Percentiles rank a stretch among this genome's conserved stretches.
These are phyloP conservation scores for Omphaloscelis lunosa DNA, from an alignment of 2,888 invertebrate species.

Conservation along the genomic window DNA sequence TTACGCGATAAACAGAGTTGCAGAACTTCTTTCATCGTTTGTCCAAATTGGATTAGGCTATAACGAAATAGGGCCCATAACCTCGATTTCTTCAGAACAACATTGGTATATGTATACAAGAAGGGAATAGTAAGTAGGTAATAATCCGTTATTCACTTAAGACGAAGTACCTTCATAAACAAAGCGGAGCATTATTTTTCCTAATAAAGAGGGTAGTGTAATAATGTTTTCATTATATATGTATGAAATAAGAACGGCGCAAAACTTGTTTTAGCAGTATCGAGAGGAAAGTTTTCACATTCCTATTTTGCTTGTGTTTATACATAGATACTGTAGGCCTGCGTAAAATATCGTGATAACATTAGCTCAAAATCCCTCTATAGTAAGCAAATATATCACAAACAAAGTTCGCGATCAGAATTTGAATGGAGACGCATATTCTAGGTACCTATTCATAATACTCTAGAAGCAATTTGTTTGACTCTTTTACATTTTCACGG, in stretches of 20 bases:
- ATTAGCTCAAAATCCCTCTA: constrained; percentile 5
- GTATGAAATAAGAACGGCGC: constrained; percentile 42
- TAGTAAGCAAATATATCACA: constrained; percentile 9
- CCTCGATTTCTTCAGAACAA: constrained; percentile 65
- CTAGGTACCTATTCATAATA: neutral
- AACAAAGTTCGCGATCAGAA: neutral
- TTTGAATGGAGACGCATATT: constrained; percentile 5
- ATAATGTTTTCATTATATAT: constrained; percentile 49
- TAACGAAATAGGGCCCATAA: constrained; percentile 59
- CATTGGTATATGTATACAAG: constrained; percentile 62
- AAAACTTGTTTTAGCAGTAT: constrained; percentile 30
- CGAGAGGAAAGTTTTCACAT: constrained; percentile 34
- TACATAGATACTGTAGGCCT: constrained; percentile 7
- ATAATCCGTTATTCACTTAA: constrained; percentile 76
- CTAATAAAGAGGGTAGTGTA: constrained; percentile 56
- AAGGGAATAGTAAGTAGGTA: constrained; percentile 75
- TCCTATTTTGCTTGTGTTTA: constrained; percentile 25
- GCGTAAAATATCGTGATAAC: constrained; percentile 26
- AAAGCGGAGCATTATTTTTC: constrained; percentile 68
- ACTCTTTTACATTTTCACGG: neutral
- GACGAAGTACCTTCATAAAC: constrained; percentile 70
- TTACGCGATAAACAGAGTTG: constrained; percentile 40
- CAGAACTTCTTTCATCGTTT: constrained; percentile 31
- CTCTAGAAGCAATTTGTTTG: neutral
- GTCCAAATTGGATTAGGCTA: constrained; percentile 37